Conservation (phyloP, 1,140 invertebrate species). For the Liolophura sinensis region DNA sequence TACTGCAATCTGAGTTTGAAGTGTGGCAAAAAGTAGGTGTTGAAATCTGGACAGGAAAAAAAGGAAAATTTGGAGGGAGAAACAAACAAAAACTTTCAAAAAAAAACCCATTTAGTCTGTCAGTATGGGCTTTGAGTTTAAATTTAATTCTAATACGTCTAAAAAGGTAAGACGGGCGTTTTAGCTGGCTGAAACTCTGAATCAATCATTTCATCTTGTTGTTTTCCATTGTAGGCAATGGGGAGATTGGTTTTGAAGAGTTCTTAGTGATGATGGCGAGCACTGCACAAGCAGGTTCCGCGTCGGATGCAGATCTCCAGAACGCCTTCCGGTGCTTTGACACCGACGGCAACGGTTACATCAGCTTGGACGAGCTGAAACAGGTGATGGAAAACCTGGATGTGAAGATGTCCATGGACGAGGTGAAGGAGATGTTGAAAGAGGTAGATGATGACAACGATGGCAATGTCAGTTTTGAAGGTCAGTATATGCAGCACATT, state of each 20-base stretch:
- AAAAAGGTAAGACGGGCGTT: background rate
- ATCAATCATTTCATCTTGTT: background rate
- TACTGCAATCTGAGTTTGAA: background rate
- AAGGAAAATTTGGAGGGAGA: background rate
- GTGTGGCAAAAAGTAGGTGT: background rate
- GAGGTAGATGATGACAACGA: slow-evolving; percentile 88
- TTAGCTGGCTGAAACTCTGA: background rate
- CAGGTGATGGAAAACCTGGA: slow-evolving; percentile 69
- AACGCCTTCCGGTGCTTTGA: slow-evolving; percentile 98
- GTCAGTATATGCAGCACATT: too few relatives aligned
- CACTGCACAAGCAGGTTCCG: slow-evolving; percentile 96
- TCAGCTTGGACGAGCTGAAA: slow-evolving; percentile 64
- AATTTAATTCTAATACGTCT: background rate
- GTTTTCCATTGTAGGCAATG: slow-evolving; percentile 2
- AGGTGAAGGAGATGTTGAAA: slow-evolving; percentile 90
- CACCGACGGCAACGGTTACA: slow-evolving; percentile 92
- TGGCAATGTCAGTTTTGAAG: slow-evolving; percentile 20
- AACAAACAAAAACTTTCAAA: background rate
- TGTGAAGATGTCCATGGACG: slow-evolving; percentile 83
- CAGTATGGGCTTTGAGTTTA: too few relatives aligned
- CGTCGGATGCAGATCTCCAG: slow-evolving; percentile 97
- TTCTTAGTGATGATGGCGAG: slow-evolving; percentile 99
- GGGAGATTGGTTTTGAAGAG: slow-evolving; percentile 87
- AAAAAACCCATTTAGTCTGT: too few relatives aligned
- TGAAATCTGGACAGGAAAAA: background rate